Conservation (phyloP, 2,888 invertebrate genomes). For the Pachymerium ferrugineum region DNA sequence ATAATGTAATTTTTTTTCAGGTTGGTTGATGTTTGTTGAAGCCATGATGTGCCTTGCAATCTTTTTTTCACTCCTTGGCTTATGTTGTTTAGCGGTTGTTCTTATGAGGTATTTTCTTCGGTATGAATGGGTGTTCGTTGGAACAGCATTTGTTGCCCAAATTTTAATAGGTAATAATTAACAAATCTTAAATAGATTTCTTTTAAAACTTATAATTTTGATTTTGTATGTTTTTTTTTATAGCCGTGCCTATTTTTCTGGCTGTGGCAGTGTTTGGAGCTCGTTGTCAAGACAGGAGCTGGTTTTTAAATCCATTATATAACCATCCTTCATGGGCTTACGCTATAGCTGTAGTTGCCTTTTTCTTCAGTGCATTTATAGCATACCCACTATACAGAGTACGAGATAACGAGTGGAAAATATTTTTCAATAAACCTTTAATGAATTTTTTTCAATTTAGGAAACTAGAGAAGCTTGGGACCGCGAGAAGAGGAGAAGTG, state of each 20-base stretch:
- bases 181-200: too few relatives aligned
- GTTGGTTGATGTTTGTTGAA: conserved; percentile 89
- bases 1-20: conserved; percentile 51
- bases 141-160: conserved; percentile 64
- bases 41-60: conserved; percentile 80
- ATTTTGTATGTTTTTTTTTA: too few relatives aligned
- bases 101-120: conserved; percentile 71
- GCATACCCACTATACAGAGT: conserved; percentile 62
- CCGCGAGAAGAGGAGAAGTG: too few relatives aligned
- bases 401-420: too few relatives aligned
- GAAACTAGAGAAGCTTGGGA: too few relatives aligned
- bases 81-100: conserved; percentile 69
- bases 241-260: conserved; percentile 73
- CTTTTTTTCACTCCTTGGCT: conserved; percentile 67
- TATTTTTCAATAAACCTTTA: too few relatives aligned
- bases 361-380: conserved; percentile 61
- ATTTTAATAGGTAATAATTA: conserved; percentile 55
- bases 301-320: conserved; percentile 89
- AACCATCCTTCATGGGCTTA: conserved; percentile 94
- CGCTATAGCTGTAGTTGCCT: conserved; percentile 75
- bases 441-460: too few relatives aligned
- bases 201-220: too few relatives aligned
- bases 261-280: conserved; percentile 81
- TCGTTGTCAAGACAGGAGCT: conserved; percentile 80
- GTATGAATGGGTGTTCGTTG: conserved; percentile 76